Conservation (phyloP, 2,797 vertebrate genomes). For the Dermochelys coriacea region DNA sequence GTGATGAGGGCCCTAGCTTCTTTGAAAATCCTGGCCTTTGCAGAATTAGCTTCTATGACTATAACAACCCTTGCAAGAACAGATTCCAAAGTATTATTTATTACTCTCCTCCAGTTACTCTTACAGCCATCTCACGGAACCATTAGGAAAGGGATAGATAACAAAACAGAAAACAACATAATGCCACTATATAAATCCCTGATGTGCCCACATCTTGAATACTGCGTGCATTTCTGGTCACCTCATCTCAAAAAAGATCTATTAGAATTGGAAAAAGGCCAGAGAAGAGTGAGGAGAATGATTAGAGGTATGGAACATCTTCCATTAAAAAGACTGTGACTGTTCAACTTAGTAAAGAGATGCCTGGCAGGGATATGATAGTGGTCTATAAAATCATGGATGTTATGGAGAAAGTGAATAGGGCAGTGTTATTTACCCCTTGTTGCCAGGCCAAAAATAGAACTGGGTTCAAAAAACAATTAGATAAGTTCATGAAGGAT, state of each 20-base stretch:
- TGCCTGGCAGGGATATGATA: no score
- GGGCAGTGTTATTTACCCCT: neutral
- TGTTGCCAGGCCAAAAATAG: neutral
- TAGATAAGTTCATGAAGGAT: neutral
- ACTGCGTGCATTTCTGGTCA: neutral
- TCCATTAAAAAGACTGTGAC: no score
- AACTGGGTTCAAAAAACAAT: neutral
- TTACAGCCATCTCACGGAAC: neutral
- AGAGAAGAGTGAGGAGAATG: neutral
- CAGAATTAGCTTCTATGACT: neutral
- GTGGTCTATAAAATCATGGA: neutral
- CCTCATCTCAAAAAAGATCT: neutral
- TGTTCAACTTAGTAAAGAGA: no score
- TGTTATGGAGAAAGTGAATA: neutral
- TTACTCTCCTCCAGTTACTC: neutral
- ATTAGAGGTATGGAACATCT: neutral
- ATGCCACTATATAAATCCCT: neutral
- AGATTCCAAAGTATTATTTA: neutral
- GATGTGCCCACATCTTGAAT: neutral
- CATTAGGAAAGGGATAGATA: neutral
- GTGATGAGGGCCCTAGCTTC: neutral
- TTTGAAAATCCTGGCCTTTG: neutral
- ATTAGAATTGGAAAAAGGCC: neutral
- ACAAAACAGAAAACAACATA: neutral
- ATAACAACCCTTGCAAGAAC: neutral